These are phyloP conservation scores for Promerops cafer DNA, from an alignment of 2,113 vertebrate species.

Conservation along the genomic window DNA sequence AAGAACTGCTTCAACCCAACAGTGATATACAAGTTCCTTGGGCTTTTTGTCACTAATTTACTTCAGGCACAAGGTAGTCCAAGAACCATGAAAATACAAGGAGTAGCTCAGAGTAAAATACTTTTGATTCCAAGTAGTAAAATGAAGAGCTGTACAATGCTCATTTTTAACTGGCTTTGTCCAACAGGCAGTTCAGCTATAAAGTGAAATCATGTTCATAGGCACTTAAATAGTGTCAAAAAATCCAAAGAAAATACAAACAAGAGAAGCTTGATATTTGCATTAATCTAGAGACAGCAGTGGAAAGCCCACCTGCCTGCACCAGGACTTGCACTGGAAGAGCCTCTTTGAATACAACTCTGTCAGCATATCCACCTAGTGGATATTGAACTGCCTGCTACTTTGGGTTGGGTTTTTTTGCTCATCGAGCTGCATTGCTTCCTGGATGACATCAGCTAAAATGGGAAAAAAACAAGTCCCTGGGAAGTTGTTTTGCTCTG, in stretches of 20 bases:
- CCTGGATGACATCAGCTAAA: background rate
- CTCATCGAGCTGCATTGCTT: background rate
- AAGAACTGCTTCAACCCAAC: background rate
- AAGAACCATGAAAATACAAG: background rate
- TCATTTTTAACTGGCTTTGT: background rate
- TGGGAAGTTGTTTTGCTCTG: background rate
- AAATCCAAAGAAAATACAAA: background rate
- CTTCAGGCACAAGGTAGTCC: background rate
- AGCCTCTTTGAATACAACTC: background rate
- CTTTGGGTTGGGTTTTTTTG: rapidly evolving
- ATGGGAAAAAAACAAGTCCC: background rate
- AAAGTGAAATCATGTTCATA: background rate
- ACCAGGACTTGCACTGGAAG: background rate
- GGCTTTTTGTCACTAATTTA: background rate
- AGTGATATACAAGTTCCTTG: background rate
- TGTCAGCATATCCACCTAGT: background rate
- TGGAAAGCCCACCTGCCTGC: background rate
- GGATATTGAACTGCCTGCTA: background rate
- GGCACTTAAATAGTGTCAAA: background rate
- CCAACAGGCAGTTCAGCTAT: background rate
- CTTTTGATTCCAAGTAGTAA: background rate
- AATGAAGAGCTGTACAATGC: background rate
- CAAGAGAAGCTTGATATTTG: background rate
- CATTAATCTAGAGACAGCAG: background rate
- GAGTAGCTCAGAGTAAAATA: background rate